A percentile compares a stretch with the other conserved stretches of the same genome.
These are phyloP conservation scores for Centruroides sculpturatus DNA, from an alignment of 1,140 invertebrate species.

Conservation along the genomic window DNA sequence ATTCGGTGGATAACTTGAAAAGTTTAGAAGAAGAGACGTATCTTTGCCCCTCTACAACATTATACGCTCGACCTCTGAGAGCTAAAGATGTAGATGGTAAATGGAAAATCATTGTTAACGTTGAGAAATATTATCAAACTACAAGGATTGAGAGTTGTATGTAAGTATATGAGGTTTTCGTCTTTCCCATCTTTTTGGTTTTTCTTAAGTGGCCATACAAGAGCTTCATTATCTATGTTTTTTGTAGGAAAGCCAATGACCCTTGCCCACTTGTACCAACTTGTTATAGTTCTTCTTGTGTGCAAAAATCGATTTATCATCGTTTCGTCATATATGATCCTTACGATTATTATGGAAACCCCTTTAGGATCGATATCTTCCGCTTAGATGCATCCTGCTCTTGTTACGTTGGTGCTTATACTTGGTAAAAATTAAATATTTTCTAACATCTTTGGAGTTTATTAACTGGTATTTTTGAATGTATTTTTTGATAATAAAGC, in stretches of 20 bases:
- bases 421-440: too few species aligned
- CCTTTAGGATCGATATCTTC: constrained; percentile 22
- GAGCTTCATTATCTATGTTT: neutral
- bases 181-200: neutral
- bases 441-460: too few species aligned
- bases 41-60: constrained; percentile 16
- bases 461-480: too few species aligned
- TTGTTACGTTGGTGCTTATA: constrained; percentile 15
- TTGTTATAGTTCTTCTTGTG: constrained; percentile 21
- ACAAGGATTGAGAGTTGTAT: constrained; percentile 22
- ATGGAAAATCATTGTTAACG: constrained; percentile 24
- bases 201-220: neutral
- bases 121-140: constrained; percentile 22
- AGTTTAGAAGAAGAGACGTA: constrained; percentile 19
- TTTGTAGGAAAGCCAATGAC: constrained; percentile 4
- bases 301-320: constrained; percentile 23
- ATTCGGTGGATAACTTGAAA: constrained; percentile 19
- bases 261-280: constrained; percentile 20
- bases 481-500: too few species aligned
- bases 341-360: constrained; percentile 20
- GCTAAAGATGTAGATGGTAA: constrained; percentile 22
- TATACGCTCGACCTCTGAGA: constrained; percentile 21
- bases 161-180: constrained; percentile 1
- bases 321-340: constrained; percentile 22
- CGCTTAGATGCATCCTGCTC: constrained; percentile 21